Conservation (phyloP, 1,140 invertebrate genomes). For the Drosophila serrata region DNA sequence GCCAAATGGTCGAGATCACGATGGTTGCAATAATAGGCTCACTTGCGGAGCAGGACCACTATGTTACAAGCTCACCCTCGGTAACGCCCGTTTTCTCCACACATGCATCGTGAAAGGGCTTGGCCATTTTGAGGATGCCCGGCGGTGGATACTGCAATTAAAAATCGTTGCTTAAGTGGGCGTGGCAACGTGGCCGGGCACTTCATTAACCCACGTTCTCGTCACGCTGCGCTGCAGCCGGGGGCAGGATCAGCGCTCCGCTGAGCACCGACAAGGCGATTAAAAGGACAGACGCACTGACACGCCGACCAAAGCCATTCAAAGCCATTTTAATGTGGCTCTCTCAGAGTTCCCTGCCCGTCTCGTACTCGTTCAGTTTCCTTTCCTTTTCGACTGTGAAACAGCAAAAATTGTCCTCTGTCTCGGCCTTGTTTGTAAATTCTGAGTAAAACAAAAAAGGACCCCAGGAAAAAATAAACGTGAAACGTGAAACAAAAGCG, state of each 20-base stretch:
- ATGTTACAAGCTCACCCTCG: slow-evolving; percentile 71
- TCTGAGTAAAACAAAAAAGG: slow-evolving; percentile 57
- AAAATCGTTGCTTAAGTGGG: slow-evolving; percentile 65
- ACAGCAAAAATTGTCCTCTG: slow-evolving; percentile 54
- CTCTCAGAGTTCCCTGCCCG: slow-evolving; percentile 28
- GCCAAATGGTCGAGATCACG: not conserved
- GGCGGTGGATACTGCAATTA: slow-evolving; percentile 83
- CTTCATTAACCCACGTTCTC: slow-evolving; percentile 79
- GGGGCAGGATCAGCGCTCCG: slow-evolving; percentile 64
- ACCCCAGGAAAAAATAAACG: slow-evolving; percentile 29
- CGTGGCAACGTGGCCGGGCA: slow-evolving; percentile 44
- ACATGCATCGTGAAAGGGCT: slow-evolving; percentile 77
- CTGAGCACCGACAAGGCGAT: slow-evolving; percentile 80
- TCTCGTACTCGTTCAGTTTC: slow-evolving; percentile 1
- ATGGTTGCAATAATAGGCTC: slow-evolving; percentile 30
- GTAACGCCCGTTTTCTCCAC: slow-evolving; percentile 80
- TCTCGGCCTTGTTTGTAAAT: slow-evolving; percentile 72
- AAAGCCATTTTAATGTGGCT: slow-evolving; percentile 82
- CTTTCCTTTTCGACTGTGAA: slow-evolving; percentile 39
- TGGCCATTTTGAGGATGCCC: slow-evolving; percentile 76
- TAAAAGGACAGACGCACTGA: slow-evolving; percentile 72
- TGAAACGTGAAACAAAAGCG: slow-evolving; percentile 76
- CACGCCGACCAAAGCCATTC: slow-evolving; percentile 76
- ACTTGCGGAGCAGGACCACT: slow-evolving; percentile 4
- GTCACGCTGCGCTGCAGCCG: slow-evolving; percentile 73